These are phyloP conservation scores for Lasius platythorax DNA, from an alignment of 2,888 invertebrate genomes.

Conservation along the genomic window DNA sequence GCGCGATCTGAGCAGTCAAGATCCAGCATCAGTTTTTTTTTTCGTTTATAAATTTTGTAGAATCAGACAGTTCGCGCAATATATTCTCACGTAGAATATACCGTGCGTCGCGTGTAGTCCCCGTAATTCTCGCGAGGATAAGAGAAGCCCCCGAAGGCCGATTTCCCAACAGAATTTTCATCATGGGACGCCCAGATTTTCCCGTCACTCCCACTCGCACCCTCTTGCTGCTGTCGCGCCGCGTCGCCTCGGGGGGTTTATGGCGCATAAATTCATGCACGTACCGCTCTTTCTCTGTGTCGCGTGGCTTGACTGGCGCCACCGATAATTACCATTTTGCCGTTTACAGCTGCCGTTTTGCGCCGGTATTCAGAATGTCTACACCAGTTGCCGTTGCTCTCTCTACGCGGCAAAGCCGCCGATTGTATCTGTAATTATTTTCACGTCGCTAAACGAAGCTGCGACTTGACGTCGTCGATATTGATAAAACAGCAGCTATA, in stretches of 20 bases:
- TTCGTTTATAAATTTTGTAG: neutral
- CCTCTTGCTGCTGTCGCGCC: constrained; percentile 32
- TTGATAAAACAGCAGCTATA: neutral
- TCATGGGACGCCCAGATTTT: constrained; percentile 12
- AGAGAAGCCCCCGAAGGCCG: neutral
- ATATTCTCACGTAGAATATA: neutral
- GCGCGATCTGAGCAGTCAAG: neutral
- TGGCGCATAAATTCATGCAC: constrained; percentile 31
- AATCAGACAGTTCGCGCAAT: too few species aligned
- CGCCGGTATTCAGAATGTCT: neutral
- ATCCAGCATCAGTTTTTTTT: neutral
- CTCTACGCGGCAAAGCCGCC: neutral
- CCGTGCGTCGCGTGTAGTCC: neutral
- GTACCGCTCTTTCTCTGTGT: neutral
- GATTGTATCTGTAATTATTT: constrained; percentile 31
- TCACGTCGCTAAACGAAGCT: neutral
- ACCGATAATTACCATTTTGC: constrained; percentile 48
- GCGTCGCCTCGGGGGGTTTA: constrained; percentile 22
- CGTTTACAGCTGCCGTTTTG: constrained; percentile 29
- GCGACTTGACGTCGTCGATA: neutral
- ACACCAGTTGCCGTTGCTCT: neutral
- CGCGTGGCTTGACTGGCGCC: constrained; percentile 41
- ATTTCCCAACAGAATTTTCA: constrained; percentile 19
- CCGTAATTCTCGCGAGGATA: neutral
- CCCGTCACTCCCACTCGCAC: constrained; percentile 1